Evolutionary conservation across 2,797 vertebrate genomes (phyloP).

Genomic region (Poecilia picta): DNA sequence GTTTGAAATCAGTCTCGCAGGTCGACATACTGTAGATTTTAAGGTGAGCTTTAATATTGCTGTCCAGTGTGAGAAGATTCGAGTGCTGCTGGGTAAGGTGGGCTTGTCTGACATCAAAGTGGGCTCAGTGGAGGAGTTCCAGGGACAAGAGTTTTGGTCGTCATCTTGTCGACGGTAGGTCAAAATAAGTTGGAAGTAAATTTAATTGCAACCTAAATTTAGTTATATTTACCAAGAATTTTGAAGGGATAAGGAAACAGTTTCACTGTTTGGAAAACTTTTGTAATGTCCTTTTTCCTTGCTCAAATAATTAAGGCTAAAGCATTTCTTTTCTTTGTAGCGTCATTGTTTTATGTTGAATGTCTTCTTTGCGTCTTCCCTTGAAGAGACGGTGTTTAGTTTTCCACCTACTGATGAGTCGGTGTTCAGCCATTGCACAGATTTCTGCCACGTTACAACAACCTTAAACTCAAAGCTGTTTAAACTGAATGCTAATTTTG

Average conservation of each 20-base stretch:
- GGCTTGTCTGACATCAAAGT: slow-evolving; percentile 92
- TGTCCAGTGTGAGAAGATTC: slow-evolving; percentile 91
- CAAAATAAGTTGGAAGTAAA: slow-evolving; percentile 19
- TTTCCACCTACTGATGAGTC: not conserved
- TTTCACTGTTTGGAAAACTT: not conserved
- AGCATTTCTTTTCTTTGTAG: not conserved
- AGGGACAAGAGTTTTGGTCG: slow-evolving; percentile 91
- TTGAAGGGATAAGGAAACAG: not conserved
- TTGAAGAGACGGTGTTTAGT: not conserved
- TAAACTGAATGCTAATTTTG: not conserved
- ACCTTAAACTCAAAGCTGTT: not conserved
- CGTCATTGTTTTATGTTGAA: not conserved
- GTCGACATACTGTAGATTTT: not conserved
- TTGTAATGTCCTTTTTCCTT: not conserved
- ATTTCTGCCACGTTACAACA: not conserved
- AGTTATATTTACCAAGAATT: not conserved
- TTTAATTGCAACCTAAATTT: not conserved
- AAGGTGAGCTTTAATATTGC: not conserved
- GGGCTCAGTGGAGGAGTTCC: slow-evolving; percentile 97
- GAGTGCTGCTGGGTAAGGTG: slow-evolving; percentile 84
- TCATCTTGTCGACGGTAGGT: slow-evolving; percentile 90
- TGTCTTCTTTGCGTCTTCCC: not conserved
- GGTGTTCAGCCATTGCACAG: not conserved
- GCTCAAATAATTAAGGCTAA: not conserved
- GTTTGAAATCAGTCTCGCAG: not conserved